Percentiles rank a stretch among this genome's conserved stretches.
These are phyloP conservation scores for Nannoperca australis DNA, from an alignment of 2,797 vertebrate species.

Conservation along the genomic window DNA sequence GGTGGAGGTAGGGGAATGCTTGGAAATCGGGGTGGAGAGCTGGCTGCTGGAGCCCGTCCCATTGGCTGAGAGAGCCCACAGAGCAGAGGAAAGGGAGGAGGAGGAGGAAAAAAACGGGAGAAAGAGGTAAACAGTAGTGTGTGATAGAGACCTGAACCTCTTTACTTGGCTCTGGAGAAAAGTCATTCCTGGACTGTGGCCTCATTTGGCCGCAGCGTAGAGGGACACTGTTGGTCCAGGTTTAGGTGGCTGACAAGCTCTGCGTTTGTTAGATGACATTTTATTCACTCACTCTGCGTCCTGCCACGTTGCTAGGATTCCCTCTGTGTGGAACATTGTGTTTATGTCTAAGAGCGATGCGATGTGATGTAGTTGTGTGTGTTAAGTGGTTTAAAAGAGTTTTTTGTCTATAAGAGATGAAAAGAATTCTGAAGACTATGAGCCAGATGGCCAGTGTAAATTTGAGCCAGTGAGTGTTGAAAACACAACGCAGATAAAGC, in stretches of 20 bases:
- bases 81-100: slow-evolving; percentile 19
- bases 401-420: slow-evolving; percentile 73
- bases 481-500: slow-evolving; percentile 64
- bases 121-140: slow-evolving; percentile 59
- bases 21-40: slow-evolving; percentile 97
- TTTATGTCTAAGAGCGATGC: slow-evolving; percentile 70
- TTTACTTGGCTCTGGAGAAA: slow-evolving; percentile 45
- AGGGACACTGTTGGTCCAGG: slow-evolving; percentile 34
- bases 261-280: slow-evolving; percentile 59
- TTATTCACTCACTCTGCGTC: slow-evolving; percentile 64
- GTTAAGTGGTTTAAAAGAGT: slow-evolving; percentile 68
- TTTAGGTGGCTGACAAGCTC: slow-evolving; percentile 47
- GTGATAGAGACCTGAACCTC: slow-evolving; percentile 33
- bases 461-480: slow-evolving; percentile 62
- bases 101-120: background rate
- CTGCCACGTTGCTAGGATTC: slow-evolving; percentile 79
- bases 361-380: slow-evolving; percentile 62
- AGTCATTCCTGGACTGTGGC: slow-evolving; percentile 55
- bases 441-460: slow-evolving; percentile 74
- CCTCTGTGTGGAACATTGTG: slow-evolving; percentile 66
- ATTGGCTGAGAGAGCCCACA: slow-evolving; percentile 86
- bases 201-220: slow-evolving; percentile 55
- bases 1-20: slow-evolving; percentile 98
- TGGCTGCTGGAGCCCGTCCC: slow-evolving; percentile 98
- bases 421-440: slow-evolving; percentile 64